phyloP scores from a whole-genome alignment of 2,113 vertebrate species.

The Trematomus loennbergii region DNA sequence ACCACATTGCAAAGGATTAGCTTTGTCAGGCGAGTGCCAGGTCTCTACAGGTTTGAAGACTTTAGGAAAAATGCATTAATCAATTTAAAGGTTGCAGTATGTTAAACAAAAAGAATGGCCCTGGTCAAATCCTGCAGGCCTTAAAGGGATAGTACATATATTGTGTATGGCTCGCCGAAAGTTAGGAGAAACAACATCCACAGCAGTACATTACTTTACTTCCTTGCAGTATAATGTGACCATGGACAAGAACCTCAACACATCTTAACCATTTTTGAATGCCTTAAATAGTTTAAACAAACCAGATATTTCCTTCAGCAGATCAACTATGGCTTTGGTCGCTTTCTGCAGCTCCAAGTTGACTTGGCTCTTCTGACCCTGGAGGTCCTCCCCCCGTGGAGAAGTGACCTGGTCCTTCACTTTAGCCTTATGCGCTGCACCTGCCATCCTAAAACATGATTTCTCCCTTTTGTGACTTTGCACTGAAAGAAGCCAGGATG shows the following conservation, averaged over 20 bases:
- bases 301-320: conserved; percentile 86
- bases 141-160: neutral
- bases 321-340: conserved; percentile 83
- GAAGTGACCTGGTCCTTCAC: conserved; percentile 58
- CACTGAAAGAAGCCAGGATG: conserved; percentile 10
- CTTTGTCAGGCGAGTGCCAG: conserved; percentile 17
- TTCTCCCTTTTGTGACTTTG: conserved; percentile 70
- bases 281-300: conserved; percentile 45
- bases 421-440: conserved; percentile 49
- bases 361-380: conserved; percentile 60
- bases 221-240: too few relatives aligned
- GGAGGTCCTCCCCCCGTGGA: conserved; percentile 57
- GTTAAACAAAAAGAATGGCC: neutral
- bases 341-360: conserved; percentile 76
- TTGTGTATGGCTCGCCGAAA: too few relatives aligned
- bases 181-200: too few relatives aligned
- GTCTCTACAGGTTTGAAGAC: neutral
- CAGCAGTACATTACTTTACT: too few relatives aligned
- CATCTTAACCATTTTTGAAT: too few relatives aligned
- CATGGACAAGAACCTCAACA: too few relatives aligned
- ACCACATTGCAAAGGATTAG: conserved; percentile 1
- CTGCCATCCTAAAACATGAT: conserved; percentile 34
- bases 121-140: neutral
- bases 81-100: neutral
- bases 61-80: conserved; percentile 3